Evolutionary conservation across 2,888 invertebrate species (phyloP), one percentile per base, ranked within the genome.

Genomic region (Geotrupes spiniger): DNA sequence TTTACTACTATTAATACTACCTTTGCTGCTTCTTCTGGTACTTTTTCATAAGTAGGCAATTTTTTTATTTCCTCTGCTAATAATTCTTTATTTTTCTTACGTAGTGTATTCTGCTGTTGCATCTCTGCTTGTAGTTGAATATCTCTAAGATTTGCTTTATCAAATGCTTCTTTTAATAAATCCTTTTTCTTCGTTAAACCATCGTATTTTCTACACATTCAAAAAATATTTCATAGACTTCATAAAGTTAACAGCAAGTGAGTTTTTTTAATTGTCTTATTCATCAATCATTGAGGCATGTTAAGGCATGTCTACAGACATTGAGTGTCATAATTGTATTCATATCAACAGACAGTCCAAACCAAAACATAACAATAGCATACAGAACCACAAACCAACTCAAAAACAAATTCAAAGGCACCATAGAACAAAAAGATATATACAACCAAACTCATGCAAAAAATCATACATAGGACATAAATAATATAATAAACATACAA

Each of bases 1-100:
- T 21, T 21, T 21, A 21, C 3, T 21, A 21, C 6, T n/a, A n/a
- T n/a, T n/a, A n/a, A 14, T 11, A 39, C 33, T 63, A 88, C 86
- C 51, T 80, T 77, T 49, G 75, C 75, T 69, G 87, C 89, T 65
- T 89, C 87, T 25, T 84, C 84, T 0, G 94, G 94, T 4, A 85
- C 68, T 49, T 75, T 77, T 53, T 76, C 68, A 11, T 86, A 66
- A 37, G 84, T 82, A 36, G 78, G 82, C 1, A 93, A 74, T 67
- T 89, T 84, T n/a, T 74, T 74, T 57, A 77, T 80, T 65, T 87
- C 84, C 63, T 81, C 78, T 47, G 79, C 83, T 1, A 90, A 68
- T 10, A 82, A 76, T 38, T 83, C 80, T 51, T 85, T 84, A 17
- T 87, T 78, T 63, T 87, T 85, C 66, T 90, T 91, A 53, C 85